Conservation (phyloP, 1,140 invertebrate species). For the Aphidius ervi region DNA sequence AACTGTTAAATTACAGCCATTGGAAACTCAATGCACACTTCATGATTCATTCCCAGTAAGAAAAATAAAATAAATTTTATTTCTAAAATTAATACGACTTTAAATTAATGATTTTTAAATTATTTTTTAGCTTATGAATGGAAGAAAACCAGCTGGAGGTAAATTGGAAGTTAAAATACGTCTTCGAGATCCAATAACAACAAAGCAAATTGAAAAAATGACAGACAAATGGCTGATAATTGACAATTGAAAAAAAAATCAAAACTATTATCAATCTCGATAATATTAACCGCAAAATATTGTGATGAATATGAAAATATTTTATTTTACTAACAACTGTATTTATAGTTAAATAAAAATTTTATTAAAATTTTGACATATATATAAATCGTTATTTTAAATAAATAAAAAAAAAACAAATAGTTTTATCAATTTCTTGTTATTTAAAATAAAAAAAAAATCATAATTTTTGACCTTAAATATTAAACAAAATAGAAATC, state of each 20-base stretch:
- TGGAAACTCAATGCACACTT: constrained; percentile 81
- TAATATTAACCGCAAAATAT: too few relatives aligned
- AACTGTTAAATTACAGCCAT: constrained; percentile 74
- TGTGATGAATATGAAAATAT: too few relatives aligned
- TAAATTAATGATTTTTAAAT: constrained; percentile 9
- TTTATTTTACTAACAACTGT: too few relatives aligned
- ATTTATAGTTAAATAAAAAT: too few relatives aligned
- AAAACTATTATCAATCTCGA: neutral
- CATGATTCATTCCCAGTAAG: constrained; percentile 86
- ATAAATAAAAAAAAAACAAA: too few relatives aligned
- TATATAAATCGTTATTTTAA: too few relatives aligned
- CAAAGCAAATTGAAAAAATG: constrained; percentile 85
- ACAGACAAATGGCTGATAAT: constrained; percentile 90
- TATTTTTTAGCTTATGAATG: constrained; percentile 75
- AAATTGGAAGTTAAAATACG: constrained; percentile 89
- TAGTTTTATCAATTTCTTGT: too few relatives aligned
- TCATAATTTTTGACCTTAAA: too few relatives aligned
- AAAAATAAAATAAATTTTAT: constrained; percentile 9
- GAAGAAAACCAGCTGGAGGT: constrained; percentile 79
- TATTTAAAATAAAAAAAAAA: too few relatives aligned
- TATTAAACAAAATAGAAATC: too few relatives aligned
- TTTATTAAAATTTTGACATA: too few relatives aligned
- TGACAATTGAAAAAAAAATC: constrained; percentile 50
- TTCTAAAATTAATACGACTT: neutral
- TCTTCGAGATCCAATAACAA: constrained; percentile 84